Conservation (phyloP, 2,113 vertebrate genomes). For the Numenius arquata region DNA sequence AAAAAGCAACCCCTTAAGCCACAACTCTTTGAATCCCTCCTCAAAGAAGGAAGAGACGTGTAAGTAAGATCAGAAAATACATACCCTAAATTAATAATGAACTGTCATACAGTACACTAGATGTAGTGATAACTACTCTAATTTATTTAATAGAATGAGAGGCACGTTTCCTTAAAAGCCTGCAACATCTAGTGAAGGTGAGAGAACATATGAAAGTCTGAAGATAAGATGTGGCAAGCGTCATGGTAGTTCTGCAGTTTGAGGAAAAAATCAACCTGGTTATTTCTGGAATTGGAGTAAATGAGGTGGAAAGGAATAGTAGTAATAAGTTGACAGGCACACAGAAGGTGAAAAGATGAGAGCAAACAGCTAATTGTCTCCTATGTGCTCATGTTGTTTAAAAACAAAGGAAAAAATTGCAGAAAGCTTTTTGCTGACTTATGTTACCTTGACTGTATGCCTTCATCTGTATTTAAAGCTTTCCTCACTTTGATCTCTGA, state of each 20-base stretch:
- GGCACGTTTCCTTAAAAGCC: background rate
- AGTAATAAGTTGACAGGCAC: background rate
- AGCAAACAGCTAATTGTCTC: background rate
- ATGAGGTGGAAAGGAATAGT: background rate
- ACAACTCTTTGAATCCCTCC: background rate
- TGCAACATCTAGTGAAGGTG: background rate
- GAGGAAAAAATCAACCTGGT: background rate
- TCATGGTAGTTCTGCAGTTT: background rate
- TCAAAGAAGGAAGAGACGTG: background rate
- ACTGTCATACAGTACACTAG: background rate
- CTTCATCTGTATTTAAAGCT: background rate
- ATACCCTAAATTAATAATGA: background rate
- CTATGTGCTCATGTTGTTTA: background rate
- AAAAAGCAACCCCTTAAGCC: background rate
- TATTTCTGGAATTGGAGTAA: slow-evolving; percentile 9
- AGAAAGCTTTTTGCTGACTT: background rate
- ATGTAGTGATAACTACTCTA: background rate
- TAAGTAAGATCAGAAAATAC: background rate
- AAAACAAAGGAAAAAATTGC: background rate
- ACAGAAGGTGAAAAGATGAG: background rate
- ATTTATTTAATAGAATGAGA: background rate
- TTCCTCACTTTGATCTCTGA: background rate
- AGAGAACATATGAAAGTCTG: background rate
- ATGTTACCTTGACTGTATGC: background rate
- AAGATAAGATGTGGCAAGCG: background rate